phyloP scores from a whole-genome alignment of 2,113 vertebrate genomes.

The Bubo blakistoni region DNA sequence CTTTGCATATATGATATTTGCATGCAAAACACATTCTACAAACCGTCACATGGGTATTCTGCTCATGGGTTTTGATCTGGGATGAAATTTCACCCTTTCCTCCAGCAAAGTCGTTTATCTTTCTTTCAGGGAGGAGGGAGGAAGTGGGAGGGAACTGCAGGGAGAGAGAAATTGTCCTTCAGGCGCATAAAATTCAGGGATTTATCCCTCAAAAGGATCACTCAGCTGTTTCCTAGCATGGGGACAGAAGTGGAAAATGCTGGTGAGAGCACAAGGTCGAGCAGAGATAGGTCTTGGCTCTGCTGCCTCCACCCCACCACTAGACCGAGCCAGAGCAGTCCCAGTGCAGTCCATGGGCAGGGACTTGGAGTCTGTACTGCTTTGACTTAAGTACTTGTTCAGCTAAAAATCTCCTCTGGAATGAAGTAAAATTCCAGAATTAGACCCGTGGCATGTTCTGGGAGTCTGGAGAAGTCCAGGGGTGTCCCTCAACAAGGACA shows the following conservation, averaged over 20 bases:
- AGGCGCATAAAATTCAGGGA: constrained; percentile 21
- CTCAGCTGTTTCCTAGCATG: not conserved
- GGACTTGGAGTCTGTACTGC: not conserved
- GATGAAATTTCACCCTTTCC: constrained; percentile 70
- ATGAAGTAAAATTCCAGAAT: not conserved
- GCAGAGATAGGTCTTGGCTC: not conserved
- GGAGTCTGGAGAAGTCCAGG: not conserved
- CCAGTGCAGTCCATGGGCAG: not conserved
- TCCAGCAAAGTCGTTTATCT: constrained; percentile 62
- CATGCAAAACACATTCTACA: constrained; percentile 2
- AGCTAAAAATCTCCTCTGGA: not conserved
- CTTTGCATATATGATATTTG: constrained; percentile 58
- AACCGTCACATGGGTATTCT: constrained; percentile 38
- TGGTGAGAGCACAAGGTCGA: not conserved
- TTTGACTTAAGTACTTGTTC: not conserved
- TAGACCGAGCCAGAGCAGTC: fast-evolving
- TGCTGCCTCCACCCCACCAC: not conserved
- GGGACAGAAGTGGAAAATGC: not conserved
- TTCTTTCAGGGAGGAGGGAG: constrained; percentile 55
- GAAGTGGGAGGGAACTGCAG: constrained; percentile 26
- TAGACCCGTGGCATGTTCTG: fast-evolving
- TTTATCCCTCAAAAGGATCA: constrained; percentile 17
- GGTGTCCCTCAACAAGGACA: no score
- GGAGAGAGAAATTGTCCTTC: constrained; percentile 1
- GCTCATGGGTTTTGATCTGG: constrained; percentile 36